These are phyloP conservation scores for Temnothorax unifasciatus DNA, from an alignment of 2,888 invertebrate species.

Conservation along the genomic window DNA sequence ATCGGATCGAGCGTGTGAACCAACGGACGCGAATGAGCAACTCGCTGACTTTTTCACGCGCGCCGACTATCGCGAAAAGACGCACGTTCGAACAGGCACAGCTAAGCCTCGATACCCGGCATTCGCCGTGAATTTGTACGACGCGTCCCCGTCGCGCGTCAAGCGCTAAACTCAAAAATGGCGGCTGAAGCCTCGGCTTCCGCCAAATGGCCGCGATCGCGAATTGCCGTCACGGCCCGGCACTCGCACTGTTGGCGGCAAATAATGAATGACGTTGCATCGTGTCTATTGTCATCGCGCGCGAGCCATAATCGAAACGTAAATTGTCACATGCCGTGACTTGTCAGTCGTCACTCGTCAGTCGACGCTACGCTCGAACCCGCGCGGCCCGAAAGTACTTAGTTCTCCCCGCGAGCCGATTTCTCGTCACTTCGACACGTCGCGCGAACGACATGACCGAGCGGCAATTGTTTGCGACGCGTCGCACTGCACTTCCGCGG, in stretches of 20 bases:
- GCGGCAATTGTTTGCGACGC: background rate
- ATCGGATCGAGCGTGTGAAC: background rate
- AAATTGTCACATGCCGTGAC: background rate
- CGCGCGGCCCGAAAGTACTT: no score
- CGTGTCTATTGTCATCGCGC: background rate
- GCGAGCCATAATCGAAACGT: no score
- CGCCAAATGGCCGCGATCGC: background rate
- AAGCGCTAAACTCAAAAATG: background rate
- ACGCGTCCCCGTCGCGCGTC: no score
- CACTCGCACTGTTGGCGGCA: background rate
- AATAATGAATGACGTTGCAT: background rate
- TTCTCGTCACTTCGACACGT: background rate
- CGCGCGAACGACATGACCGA: no score
- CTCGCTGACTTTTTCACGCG: background rate
- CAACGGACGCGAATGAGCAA: background rate
- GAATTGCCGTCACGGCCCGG: background rate
- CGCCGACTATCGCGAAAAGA: background rate
- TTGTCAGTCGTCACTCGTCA: background rate
- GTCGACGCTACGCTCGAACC: no score
- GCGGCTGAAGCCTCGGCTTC: background rate
- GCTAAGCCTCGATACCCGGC: background rate
- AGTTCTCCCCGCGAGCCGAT: background rate
- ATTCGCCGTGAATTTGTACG: background rate
- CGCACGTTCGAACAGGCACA: background rate
- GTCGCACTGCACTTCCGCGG: background rate